Percentiles rank a stretch among this genome's conserved stretches.
Conservation (phyloP, 2,888 invertebrate genomes). For the Rhopalosiphum nymphaeae region DNA sequence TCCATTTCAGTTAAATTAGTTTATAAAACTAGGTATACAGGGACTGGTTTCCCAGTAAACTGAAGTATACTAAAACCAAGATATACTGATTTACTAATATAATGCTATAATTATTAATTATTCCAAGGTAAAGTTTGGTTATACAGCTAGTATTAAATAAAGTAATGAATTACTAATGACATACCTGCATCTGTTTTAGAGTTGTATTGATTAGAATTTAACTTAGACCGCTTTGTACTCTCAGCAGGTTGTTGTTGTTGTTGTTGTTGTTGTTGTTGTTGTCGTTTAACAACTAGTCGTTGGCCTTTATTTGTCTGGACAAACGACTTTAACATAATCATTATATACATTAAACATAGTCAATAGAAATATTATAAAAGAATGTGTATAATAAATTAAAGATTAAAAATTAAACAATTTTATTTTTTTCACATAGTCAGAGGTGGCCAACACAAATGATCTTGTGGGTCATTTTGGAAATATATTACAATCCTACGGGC, state of each 20-base stretch:
- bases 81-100: background rate
- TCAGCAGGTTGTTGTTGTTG: slow-evolving; percentile 44
- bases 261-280: slow-evolving; percentile 19
- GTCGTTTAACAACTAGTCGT: slow-evolving; percentile 50
- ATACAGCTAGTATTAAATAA: background rate
- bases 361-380: background rate
- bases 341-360: background rate
- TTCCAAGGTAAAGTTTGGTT: background rate
- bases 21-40: background rate
- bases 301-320: slow-evolving; percentile 38
- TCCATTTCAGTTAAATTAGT: background rate
- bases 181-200: slow-evolving; percentile 58
- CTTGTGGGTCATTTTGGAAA: too few species aligned
- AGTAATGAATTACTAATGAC: background rate
- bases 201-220: slow-evolving; percentile 53
- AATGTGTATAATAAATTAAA: background rate
- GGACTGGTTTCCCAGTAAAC: background rate
- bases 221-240: slow-evolving; percentile 43
- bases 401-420: background rate
- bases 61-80: background rate
- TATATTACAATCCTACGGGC: too few species aligned
- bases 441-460: too few species aligned
- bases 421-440: background rate
- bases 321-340: background rate
- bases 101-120: background rate